These are phyloP conservation scores for Pipistrellus pygmaeus DNA, from an alignment of 2,797 vertebrate genomes.

Conservation along the genomic window DNA sequence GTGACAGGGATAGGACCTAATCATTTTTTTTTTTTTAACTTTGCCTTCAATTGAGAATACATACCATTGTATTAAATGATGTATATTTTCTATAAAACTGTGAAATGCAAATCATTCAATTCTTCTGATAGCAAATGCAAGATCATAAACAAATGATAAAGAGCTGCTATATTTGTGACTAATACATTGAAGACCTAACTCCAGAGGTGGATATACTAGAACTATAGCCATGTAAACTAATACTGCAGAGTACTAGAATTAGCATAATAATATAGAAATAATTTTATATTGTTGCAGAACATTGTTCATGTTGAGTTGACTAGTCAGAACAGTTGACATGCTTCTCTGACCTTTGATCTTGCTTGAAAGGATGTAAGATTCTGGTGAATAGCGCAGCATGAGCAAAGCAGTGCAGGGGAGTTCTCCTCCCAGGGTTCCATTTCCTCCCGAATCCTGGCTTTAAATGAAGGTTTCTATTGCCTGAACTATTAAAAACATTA, in stretches of 20 bases:
- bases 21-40: neutral
- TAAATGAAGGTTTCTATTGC: neutral
- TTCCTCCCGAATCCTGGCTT: neutral
- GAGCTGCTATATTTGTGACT: neutral
- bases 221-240: neutral
- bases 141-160: neutral
- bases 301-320: neutral
- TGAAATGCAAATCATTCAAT: neutral
- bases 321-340: neutral
- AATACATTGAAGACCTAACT: neutral
- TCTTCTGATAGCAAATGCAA: neutral
- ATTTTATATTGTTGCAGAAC: neutral
- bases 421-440: neutral
- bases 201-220: neutral
- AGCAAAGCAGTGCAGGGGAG: neutral
- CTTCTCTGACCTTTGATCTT: neutral
- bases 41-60: neutral
- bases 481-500: neutral
- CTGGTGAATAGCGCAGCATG: neutral
- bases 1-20: neutral
- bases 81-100: neutral
- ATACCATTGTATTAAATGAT: neutral
- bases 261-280: neutral
- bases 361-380: neutral
- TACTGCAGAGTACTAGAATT: neutral